Evolutionary conservation across 2,113 vertebrate genomes (phyloP).

Genomic region (Aleadryas rufinucha): DNA sequence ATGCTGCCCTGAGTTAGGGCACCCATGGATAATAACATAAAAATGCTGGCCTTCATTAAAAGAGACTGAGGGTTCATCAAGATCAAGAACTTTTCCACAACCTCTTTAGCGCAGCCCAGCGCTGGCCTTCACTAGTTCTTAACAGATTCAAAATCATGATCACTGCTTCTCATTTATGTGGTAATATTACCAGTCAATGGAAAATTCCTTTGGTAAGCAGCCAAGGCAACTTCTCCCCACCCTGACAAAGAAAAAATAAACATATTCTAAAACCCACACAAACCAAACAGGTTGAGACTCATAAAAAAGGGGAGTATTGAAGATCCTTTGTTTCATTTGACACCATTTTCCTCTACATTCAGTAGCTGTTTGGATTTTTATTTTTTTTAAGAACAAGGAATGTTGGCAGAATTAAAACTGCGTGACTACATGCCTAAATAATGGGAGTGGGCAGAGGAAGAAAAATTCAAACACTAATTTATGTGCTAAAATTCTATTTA

Average conservation of each 20-base stretch:
- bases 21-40: neutral
- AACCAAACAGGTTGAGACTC: neutral
- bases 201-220: neutral
- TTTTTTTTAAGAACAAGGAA: neutral
- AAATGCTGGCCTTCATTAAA: neutral
- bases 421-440: neutral
- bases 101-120: neutral
- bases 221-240: neutral
- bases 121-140: neutral
- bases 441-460: neutral
- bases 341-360: neutral
- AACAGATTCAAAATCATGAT: neutral
- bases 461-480: neutral
- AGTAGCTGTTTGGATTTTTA: neutral
- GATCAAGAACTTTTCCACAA: neutral
- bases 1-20: neutral
- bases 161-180: neutral
- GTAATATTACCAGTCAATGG: neutral
- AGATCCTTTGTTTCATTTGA: neutral
- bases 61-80: neutral
- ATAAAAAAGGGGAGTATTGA: neutral
- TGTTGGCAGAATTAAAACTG: neutral
- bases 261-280: neutral
- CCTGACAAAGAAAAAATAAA: neutral
- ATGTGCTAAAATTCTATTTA: neutral